Evolutionary conservation across 1,140 invertebrate species (phyloP).

Genomic region (Lerema accius): DNA sequence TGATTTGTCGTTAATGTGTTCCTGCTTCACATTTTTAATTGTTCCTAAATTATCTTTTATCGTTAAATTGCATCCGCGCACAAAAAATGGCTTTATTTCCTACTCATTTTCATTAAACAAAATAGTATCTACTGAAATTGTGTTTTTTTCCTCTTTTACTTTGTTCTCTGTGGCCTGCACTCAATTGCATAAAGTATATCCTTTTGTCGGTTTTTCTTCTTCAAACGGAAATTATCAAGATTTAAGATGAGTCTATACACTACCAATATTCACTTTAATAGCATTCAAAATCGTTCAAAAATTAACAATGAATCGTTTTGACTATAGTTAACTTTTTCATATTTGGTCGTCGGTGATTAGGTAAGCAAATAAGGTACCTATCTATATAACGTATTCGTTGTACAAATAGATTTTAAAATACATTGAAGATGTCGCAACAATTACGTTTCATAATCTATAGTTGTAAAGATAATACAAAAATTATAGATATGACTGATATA

Average conservation of each 20-base stretch:
- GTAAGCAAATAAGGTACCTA: not conserved
- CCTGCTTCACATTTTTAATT: constrained; percentile 58
- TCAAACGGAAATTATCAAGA: too few relatives aligned
- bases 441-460: constrained; percentile 5
- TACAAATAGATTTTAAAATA: not conserved
- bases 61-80: not conserved
- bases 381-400: not conserved
- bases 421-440: constrained; percentile 4
- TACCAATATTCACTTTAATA: too few relatives aligned
- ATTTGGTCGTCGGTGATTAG: too few relatives aligned
- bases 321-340: too few relatives aligned
- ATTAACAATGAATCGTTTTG: too few relatives aligned
- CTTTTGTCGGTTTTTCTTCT: too few relatives aligned
- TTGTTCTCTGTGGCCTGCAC: too few relatives aligned
- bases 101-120: not conserved
- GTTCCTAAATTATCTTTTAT: constrained; percentile 39
- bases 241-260: too few relatives aligned
- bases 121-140: too few relatives aligned
- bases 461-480: constrained; percentile 25
- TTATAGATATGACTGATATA: constrained; percentile 10
- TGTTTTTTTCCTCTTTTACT: too few relatives aligned
- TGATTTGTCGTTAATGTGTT: constrained; percentile 63
- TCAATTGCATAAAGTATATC: too few relatives aligned
- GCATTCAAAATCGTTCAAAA: too few relatives aligned
- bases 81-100: not conserved